Conservation (phyloP, 2,113 vertebrate genomes). For the Agelaius phoeniceus region DNA sequence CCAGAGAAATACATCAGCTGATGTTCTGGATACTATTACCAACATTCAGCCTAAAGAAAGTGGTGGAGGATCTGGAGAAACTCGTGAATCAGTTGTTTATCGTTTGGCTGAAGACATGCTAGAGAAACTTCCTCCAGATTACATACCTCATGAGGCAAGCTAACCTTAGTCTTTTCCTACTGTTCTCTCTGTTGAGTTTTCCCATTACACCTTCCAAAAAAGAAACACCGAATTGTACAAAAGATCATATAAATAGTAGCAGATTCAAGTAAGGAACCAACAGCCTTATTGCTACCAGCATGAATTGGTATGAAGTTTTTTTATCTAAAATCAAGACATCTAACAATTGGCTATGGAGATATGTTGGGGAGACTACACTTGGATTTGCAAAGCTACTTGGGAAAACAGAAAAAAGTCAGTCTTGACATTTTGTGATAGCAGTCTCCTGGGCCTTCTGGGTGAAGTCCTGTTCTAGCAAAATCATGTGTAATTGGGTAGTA, state of each 20-base stretch:
- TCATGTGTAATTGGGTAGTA: neutral
- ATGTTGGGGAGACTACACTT: neutral
- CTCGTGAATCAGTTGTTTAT: slow-evolving; percentile 76
- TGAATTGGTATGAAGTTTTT: neutral
- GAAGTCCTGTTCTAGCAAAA: neutral
- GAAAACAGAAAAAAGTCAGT: neutral
- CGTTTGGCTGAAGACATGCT: slow-evolving; percentile 79
- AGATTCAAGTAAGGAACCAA: neutral
- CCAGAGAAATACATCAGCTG: slow-evolving; percentile 77
- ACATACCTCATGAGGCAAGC: slow-evolving; percentile 75
- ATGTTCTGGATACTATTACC: slow-evolving; percentile 76
- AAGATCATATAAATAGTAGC: neutral
- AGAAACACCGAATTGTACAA: neutral
- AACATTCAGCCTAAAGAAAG: slow-evolving; percentile 83
- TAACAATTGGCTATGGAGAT: neutral
- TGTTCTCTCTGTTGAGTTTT: neutral
- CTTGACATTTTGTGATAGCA: neutral
- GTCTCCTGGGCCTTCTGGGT: neutral
- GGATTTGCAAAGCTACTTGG: neutral
- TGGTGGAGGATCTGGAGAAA: slow-evolving; percentile 75
- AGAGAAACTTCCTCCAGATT: slow-evolving; percentile 78
- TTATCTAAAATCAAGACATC: neutral
- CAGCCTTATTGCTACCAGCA: neutral
- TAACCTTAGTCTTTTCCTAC: neutral
- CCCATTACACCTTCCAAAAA: neutral